Evolutionary conservation across 2,113 vertebrate genomes (phyloP).

Genomic region (Electrona antarctica): DNA sequence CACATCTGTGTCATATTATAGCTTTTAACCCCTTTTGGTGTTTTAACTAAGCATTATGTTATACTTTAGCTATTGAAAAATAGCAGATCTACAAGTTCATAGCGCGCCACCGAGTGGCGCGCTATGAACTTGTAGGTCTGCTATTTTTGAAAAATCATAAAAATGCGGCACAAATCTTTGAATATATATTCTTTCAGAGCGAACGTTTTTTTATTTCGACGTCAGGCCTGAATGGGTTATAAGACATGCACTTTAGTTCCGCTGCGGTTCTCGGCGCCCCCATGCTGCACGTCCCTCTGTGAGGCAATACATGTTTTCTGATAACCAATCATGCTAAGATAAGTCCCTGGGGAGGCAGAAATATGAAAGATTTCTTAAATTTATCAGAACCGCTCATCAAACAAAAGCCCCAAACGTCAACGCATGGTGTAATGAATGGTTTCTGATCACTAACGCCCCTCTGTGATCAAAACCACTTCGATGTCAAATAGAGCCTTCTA

Average conservation of each 20-base stretch:
- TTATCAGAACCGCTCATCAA: conserved; percentile 12
- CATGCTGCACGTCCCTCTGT: conserved; percentile 47
- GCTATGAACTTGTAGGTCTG: too few relatives aligned
- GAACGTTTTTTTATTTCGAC: too few relatives aligned
- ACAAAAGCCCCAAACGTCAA: neutral
- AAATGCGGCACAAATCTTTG: too few relatives aligned
- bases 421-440: neutral
- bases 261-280: conserved; percentile 11
- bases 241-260: conserved; percentile 20
- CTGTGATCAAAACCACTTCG: conserved; percentile 14
- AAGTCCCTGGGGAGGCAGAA: conserved; percentile 9
- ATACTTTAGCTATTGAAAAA: too few relatives aligned
- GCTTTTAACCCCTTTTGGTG: too few relatives aligned
- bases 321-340: conserved; percentile 25
- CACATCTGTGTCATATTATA: too few relatives aligned
- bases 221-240: too few relatives aligned
- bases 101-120: too few relatives aligned
- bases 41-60: too few relatives aligned
- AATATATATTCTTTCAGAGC: too few relatives aligned
- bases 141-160: too few relatives aligned
- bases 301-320: conserved; percentile 35
- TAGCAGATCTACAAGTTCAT: too few relatives aligned
- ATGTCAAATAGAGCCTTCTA: conserved; percentile 1
- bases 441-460: conserved; percentile 28
- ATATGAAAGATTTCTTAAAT: conserved; percentile 30